Evolutionary conservation across 2,797 vertebrate species (phyloP).

Genomic region (Urocyon cinereoargenteus): DNA sequence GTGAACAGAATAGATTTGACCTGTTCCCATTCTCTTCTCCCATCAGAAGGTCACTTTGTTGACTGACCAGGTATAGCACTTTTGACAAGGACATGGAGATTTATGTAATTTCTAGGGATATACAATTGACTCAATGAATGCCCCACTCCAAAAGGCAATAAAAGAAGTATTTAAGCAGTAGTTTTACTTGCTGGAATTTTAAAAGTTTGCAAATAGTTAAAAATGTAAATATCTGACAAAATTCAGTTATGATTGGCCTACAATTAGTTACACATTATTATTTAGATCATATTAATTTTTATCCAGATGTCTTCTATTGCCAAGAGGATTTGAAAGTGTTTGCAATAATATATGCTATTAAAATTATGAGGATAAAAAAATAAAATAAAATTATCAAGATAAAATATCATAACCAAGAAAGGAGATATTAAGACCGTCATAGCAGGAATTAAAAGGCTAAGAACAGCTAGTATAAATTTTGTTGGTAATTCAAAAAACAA

Average conservation of each 20-base stretch:
- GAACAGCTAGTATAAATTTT: neutral
- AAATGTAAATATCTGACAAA: conserved; percentile 31
- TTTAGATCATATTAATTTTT: conserved; percentile 30
- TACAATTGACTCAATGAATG: neutral
- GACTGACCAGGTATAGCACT: neutral
- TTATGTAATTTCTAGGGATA: neutral
- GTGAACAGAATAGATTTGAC: neutral
- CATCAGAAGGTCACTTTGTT: neutral
- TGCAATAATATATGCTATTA: neutral
- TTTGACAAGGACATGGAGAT: neutral
- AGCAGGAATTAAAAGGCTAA: neutral
- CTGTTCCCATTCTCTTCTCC: neutral
- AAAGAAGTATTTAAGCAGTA: neutral
- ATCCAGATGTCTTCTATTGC: neutral
- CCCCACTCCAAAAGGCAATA: neutral
- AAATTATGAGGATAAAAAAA: neutral
- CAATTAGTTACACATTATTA: neutral
- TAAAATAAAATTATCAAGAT: conserved; percentile 20
- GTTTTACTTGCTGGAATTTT: neutral
- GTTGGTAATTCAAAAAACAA: neutral
- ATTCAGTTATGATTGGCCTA: neutral
- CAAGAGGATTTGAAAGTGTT: neutral
- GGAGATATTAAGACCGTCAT: neutral
- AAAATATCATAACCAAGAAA: neutral
- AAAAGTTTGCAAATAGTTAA: neutral